These are phyloP conservation scores for Trachymyrmex septentrionalis DNA, from an alignment of 1,140 invertebrate genomes.

Conservation along the genomic window DNA sequence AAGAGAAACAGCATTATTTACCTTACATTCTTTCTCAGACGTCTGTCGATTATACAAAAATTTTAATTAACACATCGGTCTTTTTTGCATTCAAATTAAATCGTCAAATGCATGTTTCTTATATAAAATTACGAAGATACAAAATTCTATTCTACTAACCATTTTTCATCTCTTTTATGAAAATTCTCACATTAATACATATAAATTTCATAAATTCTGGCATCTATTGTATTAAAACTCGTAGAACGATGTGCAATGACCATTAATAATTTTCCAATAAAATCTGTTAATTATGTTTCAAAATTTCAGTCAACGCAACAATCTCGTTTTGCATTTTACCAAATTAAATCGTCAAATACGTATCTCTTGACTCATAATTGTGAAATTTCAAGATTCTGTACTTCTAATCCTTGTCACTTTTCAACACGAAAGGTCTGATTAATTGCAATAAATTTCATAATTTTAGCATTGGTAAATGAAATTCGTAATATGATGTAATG, in stretches of 20 bases:
- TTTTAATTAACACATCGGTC: neutral
- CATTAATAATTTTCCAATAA: constrained; percentile 12
- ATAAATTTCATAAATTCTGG: constrained; percentile 6
- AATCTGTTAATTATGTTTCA: constrained; percentile 4
- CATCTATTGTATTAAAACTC: neutral
- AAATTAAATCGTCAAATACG: neutral
- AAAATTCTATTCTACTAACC: neutral
- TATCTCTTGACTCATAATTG: neutral
- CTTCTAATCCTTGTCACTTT: neutral
- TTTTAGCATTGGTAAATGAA: neutral
- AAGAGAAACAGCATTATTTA: constrained; percentile 6
- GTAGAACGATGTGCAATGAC: neutral
- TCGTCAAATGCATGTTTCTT: neutral
- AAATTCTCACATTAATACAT: neutral
- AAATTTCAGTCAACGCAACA: neutral
- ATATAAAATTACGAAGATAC: neutral
- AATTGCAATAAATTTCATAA: neutral
- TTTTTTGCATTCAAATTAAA: constrained; percentile 12
- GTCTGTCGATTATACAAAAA: neutral
- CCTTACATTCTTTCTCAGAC: neutral
- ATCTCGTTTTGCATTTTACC: neutral
- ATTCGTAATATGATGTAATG: neutral
- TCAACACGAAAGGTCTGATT: neutral
- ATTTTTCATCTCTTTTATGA: neutral
- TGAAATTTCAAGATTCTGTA: neutral